A percentile compares a stretch with the other conserved stretches of the same genome.
Conservation (phyloP, 2,888 invertebrate species). For the Ptilodon capucinus region DNA sequence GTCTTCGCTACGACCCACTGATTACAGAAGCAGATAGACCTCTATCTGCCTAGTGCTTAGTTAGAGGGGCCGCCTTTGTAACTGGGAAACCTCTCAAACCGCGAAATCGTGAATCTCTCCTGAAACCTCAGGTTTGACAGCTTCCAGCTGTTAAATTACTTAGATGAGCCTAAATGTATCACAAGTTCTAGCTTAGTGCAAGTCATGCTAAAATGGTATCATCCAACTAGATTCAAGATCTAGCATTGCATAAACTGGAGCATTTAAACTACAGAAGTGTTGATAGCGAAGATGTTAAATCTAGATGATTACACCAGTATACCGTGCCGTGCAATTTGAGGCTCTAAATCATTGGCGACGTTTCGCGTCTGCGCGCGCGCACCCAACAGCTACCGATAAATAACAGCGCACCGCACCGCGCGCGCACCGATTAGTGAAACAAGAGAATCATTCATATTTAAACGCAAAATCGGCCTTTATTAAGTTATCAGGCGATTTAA, state of each 20-base stretch:
- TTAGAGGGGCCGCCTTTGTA: too few relatives aligned
- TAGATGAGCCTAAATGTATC: too few relatives aligned
- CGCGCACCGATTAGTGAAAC: conserved; percentile 70
- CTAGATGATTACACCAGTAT: conserved; percentile 55
- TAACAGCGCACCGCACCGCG: conserved; percentile 52
- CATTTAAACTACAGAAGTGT: conserved; percentile 31
- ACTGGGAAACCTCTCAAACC: too few relatives aligned
- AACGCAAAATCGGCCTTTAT: conserved; percentile 49
- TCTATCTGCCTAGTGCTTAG: too few relatives aligned
- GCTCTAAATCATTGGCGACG: conserved; percentile 72
- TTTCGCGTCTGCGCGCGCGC: conserved; percentile 39
- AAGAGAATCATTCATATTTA: conserved; percentile 62
- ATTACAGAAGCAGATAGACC: too few relatives aligned
- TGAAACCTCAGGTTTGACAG: too few relatives aligned
- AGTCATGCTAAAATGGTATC: too few relatives aligned
- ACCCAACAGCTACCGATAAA: conserved; percentile 74
- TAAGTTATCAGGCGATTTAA: conserved; percentile 46
- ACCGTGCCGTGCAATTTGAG: conserved; percentile 73
- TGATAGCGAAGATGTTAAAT: conserved; percentile 56
- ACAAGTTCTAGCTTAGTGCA: too few relatives aligned
- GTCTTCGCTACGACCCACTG: too few relatives aligned
- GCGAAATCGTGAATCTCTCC: too few relatives aligned
- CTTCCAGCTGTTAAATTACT: too few relatives aligned
- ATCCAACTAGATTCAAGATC: too few relatives aligned
- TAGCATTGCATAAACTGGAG: not conserved